Base-by-base conservation (phyloP, 2,888 invertebrate genomes). In the Orgyia antiqua region DNA sequence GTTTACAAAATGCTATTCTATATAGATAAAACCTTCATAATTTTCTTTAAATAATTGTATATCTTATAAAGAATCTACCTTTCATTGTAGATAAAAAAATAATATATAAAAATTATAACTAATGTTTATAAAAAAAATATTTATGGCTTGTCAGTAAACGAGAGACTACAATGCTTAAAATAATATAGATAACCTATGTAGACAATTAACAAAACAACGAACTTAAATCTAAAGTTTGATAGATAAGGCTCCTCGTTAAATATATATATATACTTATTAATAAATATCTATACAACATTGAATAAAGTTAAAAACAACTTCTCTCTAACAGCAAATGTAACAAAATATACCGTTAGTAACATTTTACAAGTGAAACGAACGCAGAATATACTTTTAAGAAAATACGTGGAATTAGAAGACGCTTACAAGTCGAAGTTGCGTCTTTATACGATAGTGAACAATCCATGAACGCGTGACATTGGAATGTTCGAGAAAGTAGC, bases 271-370 rank as follows among this genome's bases (percentile, higher is more conserved):
- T n/a, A n/a, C n/a, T 57, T 60, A 48, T 47, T 33, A 31, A 63
- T 69, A 69, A 58, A 67, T 72, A 73, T 68, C 72, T 77, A 78
- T 71, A 83, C 75, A 83, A 83, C 82, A 82, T 70, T 74, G 64
- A 80, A 80, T 76, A 77, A 73, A 77, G 67, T 75, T 63, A 61
- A 71, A 77, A 71, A 74, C 61, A 72, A 72, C 62, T 49, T 62
- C 57, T 66, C 64, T 57, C 68, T 73, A 75, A 73, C 72, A 65
- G 75, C 72, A 75, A 73, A 72, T 70, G 59, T 62, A 82, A 79
- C 76, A 73, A 64, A 79, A 76, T 55, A 46, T 57, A 41, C 44
- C 35, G 38, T 6, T 45, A 55, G 72, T 68, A 73, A 72, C 64
- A 66, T 72, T 68, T n/a, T 63, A 72, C 60, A 63, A 64, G 64